phyloP scores from a whole-genome alignment of 2,797 vertebrate species.

The Bradypus variegatus region DNA sequence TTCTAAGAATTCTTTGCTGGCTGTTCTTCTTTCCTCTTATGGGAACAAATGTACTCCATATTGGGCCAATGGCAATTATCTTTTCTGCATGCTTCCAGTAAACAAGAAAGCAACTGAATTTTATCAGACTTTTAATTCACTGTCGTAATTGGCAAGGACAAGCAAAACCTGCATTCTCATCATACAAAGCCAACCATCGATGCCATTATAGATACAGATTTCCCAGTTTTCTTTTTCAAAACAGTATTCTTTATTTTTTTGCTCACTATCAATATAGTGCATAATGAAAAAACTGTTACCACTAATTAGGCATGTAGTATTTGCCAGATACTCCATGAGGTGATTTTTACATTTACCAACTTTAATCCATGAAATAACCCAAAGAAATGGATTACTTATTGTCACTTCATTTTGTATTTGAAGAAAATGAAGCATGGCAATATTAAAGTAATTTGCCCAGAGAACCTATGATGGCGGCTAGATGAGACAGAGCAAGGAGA shows the following conservation, averaged over 20 bases:
- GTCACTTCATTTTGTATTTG: not conserved
- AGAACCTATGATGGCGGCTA: no score
- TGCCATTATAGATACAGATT: not conserved
- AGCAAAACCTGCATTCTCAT: not conserved
- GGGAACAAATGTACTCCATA: not conserved
- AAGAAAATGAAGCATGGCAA: not conserved
- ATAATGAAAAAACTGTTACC: not conserved
- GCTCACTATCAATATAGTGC: not conserved
- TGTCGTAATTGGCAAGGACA: not conserved
- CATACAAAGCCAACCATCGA: not conserved
- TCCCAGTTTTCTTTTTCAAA: not conserved
- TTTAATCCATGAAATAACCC: not conserved
- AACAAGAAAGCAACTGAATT: not conserved
- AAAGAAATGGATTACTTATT: not conserved
- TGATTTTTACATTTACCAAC: not conserved
- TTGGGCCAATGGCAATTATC: not conserved
- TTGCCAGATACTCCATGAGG: not conserved
- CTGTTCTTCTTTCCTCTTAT: not conserved
- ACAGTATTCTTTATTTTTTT: not conserved
- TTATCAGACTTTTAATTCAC: not conserved
- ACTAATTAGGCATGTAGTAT: not conserved
- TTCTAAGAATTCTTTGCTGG: not conserved
- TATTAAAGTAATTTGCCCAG: not conserved
- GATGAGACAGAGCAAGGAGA: no score
- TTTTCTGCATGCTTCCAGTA: not conserved